Conservation (phyloP, 2,113 vertebrate species). For the Polyodon spathula region DNA sequence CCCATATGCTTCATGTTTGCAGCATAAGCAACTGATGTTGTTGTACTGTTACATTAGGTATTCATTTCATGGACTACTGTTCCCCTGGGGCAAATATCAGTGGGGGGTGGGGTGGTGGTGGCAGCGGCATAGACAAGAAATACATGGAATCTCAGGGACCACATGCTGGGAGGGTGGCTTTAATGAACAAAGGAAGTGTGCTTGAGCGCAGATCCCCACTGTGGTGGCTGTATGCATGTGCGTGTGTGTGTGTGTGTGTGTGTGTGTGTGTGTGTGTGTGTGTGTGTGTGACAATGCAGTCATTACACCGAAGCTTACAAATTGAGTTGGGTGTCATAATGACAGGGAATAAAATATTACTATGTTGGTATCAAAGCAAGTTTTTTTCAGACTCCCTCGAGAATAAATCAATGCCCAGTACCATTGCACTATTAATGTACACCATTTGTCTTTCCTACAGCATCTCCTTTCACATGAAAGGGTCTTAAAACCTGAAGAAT, state of each 20-base stretch:
- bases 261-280: constrained; percentile 23
- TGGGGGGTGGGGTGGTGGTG: constrained; percentile 60
- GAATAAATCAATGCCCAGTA: background rate
- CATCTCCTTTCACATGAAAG: constrained; percentile 82
- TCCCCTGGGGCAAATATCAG: constrained; percentile 89
- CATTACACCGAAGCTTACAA: background rate
- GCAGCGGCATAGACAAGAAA: constrained; percentile 61
- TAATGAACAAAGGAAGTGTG: constrained; percentile 63
- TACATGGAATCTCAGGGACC: constrained; percentile 74
- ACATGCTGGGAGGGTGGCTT: constrained; percentile 74
- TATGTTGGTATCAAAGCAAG: too few relatives aligned
- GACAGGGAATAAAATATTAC: too few relatives aligned
- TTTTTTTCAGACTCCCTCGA: background rate
- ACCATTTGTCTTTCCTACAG: constrained; percentile 50
- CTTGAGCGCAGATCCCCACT: constrained; percentile 52
- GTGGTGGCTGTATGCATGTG: constrained; percentile 32
- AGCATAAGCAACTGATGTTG: constrained; percentile 91
- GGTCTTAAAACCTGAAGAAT: constrained; percentile 79
- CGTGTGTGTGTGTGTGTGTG: too few relatives aligned
- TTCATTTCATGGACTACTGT: constrained; percentile 94
- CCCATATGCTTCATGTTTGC: constrained; percentile 73
- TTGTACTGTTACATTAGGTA: constrained; percentile 92
- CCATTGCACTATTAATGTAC: background rate
- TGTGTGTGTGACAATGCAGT: constrained; percentile 6
- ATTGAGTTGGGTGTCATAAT: too few relatives aligned